Evolutionary conservation across 2,797 vertebrate genomes (phyloP).

Genomic region (Erpetoichthys calabaricus): DNA sequence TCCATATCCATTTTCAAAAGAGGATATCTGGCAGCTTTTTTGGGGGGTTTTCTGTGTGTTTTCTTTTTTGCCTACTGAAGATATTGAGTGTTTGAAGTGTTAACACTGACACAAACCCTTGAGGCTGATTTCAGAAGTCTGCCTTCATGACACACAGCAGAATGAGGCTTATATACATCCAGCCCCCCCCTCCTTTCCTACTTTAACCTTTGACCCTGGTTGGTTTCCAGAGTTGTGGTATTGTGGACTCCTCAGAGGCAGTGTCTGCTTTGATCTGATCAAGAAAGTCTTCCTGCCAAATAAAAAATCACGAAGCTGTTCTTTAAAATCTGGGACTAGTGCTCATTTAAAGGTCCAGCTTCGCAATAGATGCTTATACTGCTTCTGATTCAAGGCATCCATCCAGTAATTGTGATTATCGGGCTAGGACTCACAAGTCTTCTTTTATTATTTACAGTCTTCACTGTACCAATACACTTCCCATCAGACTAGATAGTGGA

Average conservation of each 20-base stretch:
- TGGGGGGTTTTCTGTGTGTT: too few relatives aligned
- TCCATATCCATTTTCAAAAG: slow-evolving; percentile 55
- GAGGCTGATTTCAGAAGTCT: slow-evolving; percentile 44
- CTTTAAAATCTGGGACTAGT: not conserved
- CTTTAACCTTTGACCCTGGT: slow-evolving; percentile 48
- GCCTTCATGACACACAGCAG: slow-evolving; percentile 59
- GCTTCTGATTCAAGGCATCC: too few relatives aligned
- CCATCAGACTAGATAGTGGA: too few relatives aligned
- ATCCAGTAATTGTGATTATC: too few relatives aligned
- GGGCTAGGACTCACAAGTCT: too few relatives aligned
- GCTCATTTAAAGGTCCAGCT: too few relatives aligned
- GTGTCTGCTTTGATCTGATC: slow-evolving; percentile 49
- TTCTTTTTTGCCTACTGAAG: slow-evolving; percentile 58
- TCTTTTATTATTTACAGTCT: too few relatives aligned
- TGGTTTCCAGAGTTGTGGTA: slow-evolving; percentile 50
- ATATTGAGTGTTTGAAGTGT: slow-evolving; percentile 71
- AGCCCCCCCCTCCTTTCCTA: slow-evolving; percentile 34
- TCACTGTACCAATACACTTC: too few relatives aligned
- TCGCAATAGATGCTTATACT: too few relatives aligned
- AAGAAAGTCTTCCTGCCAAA: slow-evolving; percentile 22
- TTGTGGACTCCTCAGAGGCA: slow-evolving; percentile 38
- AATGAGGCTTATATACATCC: slow-evolving; percentile 45
- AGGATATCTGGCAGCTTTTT: slow-evolving; percentile 55
- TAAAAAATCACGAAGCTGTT: slow-evolving; percentile 1
- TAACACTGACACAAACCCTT: slow-evolving; percentile 64